phyloP scores from a whole-genome alignment of 2,797 vertebrate species.

The Pantherophis vulpinus region DNA sequence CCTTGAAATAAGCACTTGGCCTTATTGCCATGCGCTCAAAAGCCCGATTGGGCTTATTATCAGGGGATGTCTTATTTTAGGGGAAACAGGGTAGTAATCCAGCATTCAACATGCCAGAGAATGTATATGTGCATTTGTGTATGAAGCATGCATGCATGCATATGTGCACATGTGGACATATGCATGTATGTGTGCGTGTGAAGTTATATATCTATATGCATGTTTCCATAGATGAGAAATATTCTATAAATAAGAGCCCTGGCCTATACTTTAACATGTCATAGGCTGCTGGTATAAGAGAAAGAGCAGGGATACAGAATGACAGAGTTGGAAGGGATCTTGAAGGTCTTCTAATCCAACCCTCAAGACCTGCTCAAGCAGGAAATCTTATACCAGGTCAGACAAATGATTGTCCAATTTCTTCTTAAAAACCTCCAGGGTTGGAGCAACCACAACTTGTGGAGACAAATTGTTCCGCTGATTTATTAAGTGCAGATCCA shows the following conservation, averaged over 20 bases:
- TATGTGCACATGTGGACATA: not conserved
- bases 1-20: too few species aligned
- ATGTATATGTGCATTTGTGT: not conserved
- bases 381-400: not conserved
- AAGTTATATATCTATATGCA: not conserved
- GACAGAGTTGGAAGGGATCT: not conserved
- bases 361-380: not conserved
- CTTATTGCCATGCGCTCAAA: too few species aligned
- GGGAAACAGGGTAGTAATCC: not conserved
- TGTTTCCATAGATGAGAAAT: not conserved
- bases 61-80: too few species aligned
- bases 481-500: not conserved
- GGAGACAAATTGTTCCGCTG: not conserved
- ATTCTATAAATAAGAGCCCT: not conserved
- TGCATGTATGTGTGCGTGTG: not conserved
- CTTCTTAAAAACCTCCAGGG: not conserved
- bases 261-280: not conserved
- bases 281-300: not conserved
- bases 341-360: not conserved
- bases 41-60: too few species aligned
- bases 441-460: not conserved
- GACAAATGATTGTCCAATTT: not conserved
- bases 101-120: not conserved
- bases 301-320: too few species aligned
- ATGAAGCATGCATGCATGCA: not conserved